Base-by-base conservation (phyloP, 2,797 vertebrate species). In the Poeciliopsis turneri region DNA sequence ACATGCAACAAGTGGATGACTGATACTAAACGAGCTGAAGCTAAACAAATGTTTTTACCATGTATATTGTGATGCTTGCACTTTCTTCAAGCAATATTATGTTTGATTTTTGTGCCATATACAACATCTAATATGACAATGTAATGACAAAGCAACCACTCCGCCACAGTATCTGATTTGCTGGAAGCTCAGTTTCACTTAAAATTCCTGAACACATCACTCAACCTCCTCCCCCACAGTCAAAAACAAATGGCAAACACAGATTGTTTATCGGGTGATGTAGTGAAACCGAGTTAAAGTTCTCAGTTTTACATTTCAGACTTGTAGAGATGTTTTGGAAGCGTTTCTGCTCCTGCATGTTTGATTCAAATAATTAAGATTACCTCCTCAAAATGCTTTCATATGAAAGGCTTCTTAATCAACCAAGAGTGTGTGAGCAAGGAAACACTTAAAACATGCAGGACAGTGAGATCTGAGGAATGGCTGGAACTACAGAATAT, bases 21-120 rank as follows among this genome's bases (percentile, higher is more conserved):
- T 80, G 59, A 46, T 20, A 74, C 18, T 9, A 57, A 76, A 66
- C 33, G 30, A 74, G 66, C 28, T 46, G 28, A 36, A 74, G 46
- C 39, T 11, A 43, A 69, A 69, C 10, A 3, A n/a, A 43, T 69
- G 68, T 43, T 43, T 68, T n/a, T 43, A 43, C 8, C 66, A 15
- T 15, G 11, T n/a, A 12, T 11, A 45, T 45, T 70, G 4, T 45
- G 25, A 41, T 41, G 25, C 25, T 45, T 28, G 6, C 64, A 45
- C 6, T 28, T 45, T 70, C 25, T 70, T 41, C 39, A 25, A 69
- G 28, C 36, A 68, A 23, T 68, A 68, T 43, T 2, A 43, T 43
- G 11, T 33, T 33, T 33, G 39, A 10, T 13, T 39, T 43, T 68
- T n/a, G 66, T 68, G 36, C 23, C 20, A 25, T 23, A n/a, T 68